These are phyloP conservation scores for Corythucha ciliata DNA, from an alignment of 2,888 invertebrate genomes.

Conservation along the genomic window DNA sequence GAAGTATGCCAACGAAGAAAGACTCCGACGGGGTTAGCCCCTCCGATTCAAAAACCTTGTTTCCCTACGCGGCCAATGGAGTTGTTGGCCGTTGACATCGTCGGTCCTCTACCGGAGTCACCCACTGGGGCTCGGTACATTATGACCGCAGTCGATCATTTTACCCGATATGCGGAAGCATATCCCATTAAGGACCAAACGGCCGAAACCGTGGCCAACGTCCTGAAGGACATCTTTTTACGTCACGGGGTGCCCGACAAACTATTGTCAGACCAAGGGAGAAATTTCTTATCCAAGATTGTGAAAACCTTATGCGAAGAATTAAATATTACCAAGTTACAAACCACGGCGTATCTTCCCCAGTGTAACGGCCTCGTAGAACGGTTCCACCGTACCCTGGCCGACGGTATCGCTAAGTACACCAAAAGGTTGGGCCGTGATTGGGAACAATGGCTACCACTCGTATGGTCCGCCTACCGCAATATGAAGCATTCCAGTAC, in stretches of 20 bases:
- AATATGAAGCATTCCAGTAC: conserved; percentile 35
- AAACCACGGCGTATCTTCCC: conserved; percentile 38
- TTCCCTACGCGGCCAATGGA: conserved; percentile 35
- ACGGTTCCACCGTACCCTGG: conserved; percentile 37
- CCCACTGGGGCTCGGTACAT: conserved; percentile 38
- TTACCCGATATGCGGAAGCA: conserved; percentile 35
- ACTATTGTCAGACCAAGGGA: conserved; percentile 41
- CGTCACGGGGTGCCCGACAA: conserved; percentile 39
- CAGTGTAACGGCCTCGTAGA: conserved; percentile 36
- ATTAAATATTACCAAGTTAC: conserved; percentile 25
- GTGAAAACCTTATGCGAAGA: neutral
- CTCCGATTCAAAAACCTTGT: conserved; percentile 38
- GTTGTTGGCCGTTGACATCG: conserved; percentile 37
- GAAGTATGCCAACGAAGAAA: conserved; percentile 39
- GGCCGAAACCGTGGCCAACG: conserved; percentile 36
- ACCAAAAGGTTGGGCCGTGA: conserved; percentile 33
- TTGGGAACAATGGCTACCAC: conserved; percentile 38
- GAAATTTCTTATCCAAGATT: conserved; percentile 36
- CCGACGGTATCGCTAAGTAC: conserved; percentile 38
- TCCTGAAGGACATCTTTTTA: conserved; percentile 37
- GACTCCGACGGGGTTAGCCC: conserved; percentile 29
- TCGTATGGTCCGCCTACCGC: conserved; percentile 37
- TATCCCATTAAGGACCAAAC: conserved; percentile 39
- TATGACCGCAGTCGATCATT: conserved; percentile 36
- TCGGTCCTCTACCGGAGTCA: conserved; percentile 38